phyloP scores from a whole-genome alignment of 1,140 invertebrate genomes.

The Tetraneura akinire region DNA sequence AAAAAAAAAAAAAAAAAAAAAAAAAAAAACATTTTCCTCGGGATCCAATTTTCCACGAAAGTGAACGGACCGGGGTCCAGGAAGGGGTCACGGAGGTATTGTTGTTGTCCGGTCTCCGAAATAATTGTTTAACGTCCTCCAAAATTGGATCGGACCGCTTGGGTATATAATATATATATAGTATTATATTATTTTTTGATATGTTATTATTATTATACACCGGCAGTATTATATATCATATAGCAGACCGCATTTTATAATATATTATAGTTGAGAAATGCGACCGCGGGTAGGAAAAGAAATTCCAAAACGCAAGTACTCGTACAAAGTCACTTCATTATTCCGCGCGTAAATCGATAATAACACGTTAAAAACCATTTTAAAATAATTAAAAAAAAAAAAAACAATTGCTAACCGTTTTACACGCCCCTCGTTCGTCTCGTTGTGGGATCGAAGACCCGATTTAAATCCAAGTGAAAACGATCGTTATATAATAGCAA shows the following conservation, averaged over 20 bases:
- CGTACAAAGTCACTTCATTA: conserved; percentile 49
- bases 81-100: neutral
- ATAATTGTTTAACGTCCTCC: conserved; percentile 50
- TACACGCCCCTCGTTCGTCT: neutral
- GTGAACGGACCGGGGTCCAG: neutral
- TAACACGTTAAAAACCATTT: conserved; percentile 48
- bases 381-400: no score
- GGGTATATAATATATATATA: no score
- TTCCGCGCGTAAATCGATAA: conserved; percentile 42
- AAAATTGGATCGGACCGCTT: conserved; percentile 39
- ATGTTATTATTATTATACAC: conserved; percentile 43
- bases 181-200: conserved; percentile 48
- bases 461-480: conserved; percentile 35
- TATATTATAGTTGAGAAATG: neutral
- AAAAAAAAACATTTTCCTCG: conserved; percentile 38
- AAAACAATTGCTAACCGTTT: conserved; percentile 22
- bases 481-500: no score
- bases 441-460: conserved; percentile 24
- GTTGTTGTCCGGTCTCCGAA: conserved; percentile 47
- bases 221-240: neutral
- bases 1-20: conserved; percentile 41
- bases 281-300: conserved; percentile 8
- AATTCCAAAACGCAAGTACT: conserved; percentile 43
- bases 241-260: no score
- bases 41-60: conserved; percentile 42